These are phyloP conservation scores for Psittacula derbiana DNA, from an alignment of 2,797 vertebrate genomes.

Conservation along the genomic window DNA sequence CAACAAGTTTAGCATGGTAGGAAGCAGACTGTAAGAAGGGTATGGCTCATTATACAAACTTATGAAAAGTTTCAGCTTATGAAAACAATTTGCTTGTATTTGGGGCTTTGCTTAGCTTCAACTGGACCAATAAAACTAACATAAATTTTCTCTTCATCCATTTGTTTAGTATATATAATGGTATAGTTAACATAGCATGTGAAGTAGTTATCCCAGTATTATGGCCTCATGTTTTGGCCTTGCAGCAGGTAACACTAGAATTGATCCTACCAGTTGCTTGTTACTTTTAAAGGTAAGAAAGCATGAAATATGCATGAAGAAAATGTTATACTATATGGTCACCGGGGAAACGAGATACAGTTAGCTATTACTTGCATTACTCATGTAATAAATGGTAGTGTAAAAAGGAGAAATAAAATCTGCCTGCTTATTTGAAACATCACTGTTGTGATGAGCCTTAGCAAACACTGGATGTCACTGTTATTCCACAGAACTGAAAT, in stretches of 20 bases:
- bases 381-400: not conserved
- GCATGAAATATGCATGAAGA: not conserved
- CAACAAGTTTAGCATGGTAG: not conserved
- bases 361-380: not conserved
- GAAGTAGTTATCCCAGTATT: not conserved
- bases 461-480: conserved; percentile 57
- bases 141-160: not conserved
- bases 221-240: not conserved
- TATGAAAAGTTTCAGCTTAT: not conserved
- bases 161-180: not conserved
- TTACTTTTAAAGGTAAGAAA: not conserved
- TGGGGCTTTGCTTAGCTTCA: not conserved
- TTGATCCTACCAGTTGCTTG: not conserved
- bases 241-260: not conserved
- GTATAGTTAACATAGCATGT: not conserved
- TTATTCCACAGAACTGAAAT: not conserved
- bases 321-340: not conserved
- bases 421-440: not conserved
- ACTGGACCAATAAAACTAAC: not conserved
- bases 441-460: not conserved
- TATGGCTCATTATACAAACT: not conserved
- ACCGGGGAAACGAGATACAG: not conserved
- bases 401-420: not conserved
- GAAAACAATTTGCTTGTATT: not conserved
- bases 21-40: not conserved